Conservation (phyloP, 2,888 invertebrate genomes). For the Drosophila emarginata region DNA sequence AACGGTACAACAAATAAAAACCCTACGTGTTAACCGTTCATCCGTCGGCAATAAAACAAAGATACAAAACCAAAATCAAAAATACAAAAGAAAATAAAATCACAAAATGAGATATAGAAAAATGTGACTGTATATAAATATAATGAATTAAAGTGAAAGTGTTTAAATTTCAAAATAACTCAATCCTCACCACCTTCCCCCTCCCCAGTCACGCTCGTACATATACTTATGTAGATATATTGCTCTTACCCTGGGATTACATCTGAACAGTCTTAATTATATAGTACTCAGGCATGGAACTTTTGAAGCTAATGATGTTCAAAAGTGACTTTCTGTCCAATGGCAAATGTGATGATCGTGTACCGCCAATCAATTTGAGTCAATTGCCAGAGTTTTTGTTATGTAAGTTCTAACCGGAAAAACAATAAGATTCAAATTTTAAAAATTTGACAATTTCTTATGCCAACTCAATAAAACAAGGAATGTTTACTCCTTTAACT, state of each 20-base stretch:
- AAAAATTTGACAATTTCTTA: no score
- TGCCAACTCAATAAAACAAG: no score
- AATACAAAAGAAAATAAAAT: not conserved
- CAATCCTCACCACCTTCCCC: not conserved
- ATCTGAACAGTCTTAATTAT: not conserved
- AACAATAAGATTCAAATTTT: not conserved
- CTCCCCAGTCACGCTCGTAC: not conserved
- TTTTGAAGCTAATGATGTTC: constrained; percentile 83
- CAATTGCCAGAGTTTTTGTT: constrained; percentile 89
- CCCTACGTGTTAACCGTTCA: not conserved
- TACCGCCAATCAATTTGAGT: constrained; percentile 89
- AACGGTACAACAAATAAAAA: constrained; percentile 37
- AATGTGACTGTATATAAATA: constrained; percentile 24
- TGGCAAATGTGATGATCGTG: constrained; percentile 85
- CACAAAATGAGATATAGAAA: not conserved
- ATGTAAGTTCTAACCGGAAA: constrained; percentile 85
- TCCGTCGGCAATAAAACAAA: constrained; percentile 10
- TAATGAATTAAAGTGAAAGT: constrained; percentile 26
- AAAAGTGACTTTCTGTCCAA: constrained; percentile 82
- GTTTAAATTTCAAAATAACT: not conserved
- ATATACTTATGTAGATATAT: no score
- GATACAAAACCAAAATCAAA: not conserved
- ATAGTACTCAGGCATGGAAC: constrained; percentile 78
- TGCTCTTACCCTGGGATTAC: constrained; percentile 2
- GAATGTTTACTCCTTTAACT: no score